Base-by-base conservation (phyloP, 2,797 vertebrate genomes). In the Lutjanus argentimaculatus region DNA sequence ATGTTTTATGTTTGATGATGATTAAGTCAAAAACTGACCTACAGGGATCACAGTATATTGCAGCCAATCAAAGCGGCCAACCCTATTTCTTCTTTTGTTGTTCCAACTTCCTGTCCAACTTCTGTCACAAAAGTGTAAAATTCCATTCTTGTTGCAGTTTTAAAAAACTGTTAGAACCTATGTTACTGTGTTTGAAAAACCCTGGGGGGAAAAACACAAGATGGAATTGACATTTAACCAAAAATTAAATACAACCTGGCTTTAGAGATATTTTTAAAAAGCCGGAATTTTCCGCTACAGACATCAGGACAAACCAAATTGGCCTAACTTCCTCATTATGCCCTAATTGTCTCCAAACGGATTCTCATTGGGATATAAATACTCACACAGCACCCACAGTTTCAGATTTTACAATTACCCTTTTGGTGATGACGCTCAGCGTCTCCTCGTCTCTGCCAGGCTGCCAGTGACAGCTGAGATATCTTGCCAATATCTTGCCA, bases 401-500 rank as follows among this genome's bases (percentile, higher is more conserved):
- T 57, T 63, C 79, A 77, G 52, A 59, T 78, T 52, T 80, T 65
- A 74, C 75, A 79, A 67, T 79, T 17, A 73, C 65, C 67, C 69
- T 81, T 75, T 79, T 67, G 67, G 72, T 87, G 57, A 22, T 12
- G 56, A 79, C 57, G 19, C 62, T 77, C 30, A 5, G 13, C 36
- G 22, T 13, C 58, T 66, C 57, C 72, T 63, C 13, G 13, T 73
- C 76, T 71, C 67, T 22, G 63, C 62, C 49, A 57, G n/a, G 66
- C 76, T 62, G 58, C 74, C 76, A 56, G 0, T 59, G 65, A 78
- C 80, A 76, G 73, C 78, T 75, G 80, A 87, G 53, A 79, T 42
- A 77, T 89, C 72, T 80, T 22, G 56, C 79, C 84, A 85, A 51
- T 75, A 72, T 82, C 84, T 77, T 55, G 65, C 85, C 88, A 87